These are phyloP conservation scores for Cyphomyrus plagiostoma DNA, from an alignment of 2,113 vertebrate genomes.

Conservation along the genomic window DNA sequence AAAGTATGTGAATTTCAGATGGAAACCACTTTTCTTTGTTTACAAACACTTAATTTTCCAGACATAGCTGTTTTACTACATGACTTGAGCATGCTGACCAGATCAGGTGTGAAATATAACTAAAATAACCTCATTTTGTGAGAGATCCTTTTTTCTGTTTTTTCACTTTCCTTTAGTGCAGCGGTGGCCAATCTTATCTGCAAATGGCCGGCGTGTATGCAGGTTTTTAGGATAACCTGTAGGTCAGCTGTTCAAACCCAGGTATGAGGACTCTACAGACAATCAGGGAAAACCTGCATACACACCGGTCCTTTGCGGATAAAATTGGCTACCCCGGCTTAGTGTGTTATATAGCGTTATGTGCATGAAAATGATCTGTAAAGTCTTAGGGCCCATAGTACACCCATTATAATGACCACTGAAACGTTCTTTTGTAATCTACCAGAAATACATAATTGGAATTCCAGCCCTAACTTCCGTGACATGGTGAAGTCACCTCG, in stretches of 20 bases:
- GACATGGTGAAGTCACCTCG: not conserved
- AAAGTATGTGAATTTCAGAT: not conserved
- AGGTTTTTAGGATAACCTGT: too few relatives aligned
- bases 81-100: not conserved
- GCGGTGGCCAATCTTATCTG: too few relatives aligned
- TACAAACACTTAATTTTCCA: not conserved
- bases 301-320: too few relatives aligned
- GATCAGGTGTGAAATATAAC: not conserved
- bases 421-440: not conserved
- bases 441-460: not conserved
- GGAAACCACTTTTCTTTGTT: not conserved
- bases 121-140: not conserved
- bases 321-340: not conserved
- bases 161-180: not conserved
- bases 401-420: not conserved
- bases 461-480: not conserved
- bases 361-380: not conserved
- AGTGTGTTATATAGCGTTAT: not conserved
- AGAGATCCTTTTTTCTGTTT: not conserved
- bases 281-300: too few relatives aligned
- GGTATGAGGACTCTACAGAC: too few relatives aligned
- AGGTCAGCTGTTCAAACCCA: too few relatives aligned
- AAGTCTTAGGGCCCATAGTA: not conserved
- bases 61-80: not conserved
- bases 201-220: too few relatives aligned